phyloP scores from a whole-genome alignment of 1,140 invertebrate genomes.

The Drosophila willistoni region DNA sequence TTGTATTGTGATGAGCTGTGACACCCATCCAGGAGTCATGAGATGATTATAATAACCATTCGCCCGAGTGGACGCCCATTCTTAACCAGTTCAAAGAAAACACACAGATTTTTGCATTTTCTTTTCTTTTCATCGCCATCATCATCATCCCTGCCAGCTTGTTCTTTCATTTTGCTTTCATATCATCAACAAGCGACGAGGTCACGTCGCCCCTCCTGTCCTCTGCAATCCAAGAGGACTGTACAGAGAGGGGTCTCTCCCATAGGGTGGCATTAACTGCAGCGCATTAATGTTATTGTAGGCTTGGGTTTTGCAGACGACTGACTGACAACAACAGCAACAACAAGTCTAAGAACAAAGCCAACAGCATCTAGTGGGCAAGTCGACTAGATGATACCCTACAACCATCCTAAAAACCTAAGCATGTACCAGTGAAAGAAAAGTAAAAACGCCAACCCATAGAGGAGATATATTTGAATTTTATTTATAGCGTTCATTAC shows the following conservation, averaged over 20 bases:
- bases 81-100: background rate
- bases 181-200: constrained; percentile 72
- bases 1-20: background rate
- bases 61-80: background rate
- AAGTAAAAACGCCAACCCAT: too few relatives aligned
- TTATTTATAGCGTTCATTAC: too few relatives aligned
- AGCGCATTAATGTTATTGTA: constrained; percentile 78
- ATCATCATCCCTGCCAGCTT: constrained; percentile 24
- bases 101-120: background rate
- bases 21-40: background rate
- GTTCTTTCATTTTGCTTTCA: constrained; percentile 56
- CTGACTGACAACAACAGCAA: constrained; percentile 49
- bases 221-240: constrained; percentile 8
- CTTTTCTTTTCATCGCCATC: background rate
- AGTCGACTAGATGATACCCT: background rate
- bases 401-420: too few relatives aligned
- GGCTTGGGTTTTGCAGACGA: constrained; percentile 66
- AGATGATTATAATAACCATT: constrained; percentile 1
- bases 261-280: constrained; percentile 64
- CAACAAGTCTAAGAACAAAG: constrained; percentile 19
- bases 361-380: background rate
- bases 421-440: too few relatives aligned
- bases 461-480: too few relatives aligned
- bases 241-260: background rate
- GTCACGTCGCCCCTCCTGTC: constrained; percentile 33